Evolutionary conservation across 1,140 invertebrate species (phyloP).

Genomic region (Drosophila pseudoananassae): DNA sequence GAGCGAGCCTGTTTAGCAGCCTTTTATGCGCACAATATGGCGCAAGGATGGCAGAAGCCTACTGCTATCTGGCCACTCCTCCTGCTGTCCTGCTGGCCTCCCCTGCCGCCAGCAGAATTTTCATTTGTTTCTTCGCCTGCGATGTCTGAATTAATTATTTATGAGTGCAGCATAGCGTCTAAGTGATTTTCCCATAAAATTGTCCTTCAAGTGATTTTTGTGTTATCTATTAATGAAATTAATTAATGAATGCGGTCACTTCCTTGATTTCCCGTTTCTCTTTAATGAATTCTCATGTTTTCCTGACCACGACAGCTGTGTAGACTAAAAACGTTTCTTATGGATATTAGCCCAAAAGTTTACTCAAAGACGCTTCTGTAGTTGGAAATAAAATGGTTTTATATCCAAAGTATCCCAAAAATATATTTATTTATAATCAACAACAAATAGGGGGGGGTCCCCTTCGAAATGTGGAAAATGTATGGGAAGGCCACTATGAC

Average conservation of each 20-base stretch:
- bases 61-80: slow-evolving; percentile 16
- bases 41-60: slow-evolving; percentile 36
- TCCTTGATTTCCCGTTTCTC: not conserved
- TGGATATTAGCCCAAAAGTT: not conserved
- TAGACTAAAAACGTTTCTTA: too few relatives aligned
- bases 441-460: too few relatives aligned
- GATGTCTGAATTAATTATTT: slow-evolving; percentile 78
- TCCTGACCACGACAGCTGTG: not conserved
- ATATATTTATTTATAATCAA: too few relatives aligned
- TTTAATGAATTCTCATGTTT: not conserved
- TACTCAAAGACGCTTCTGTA: too few relatives aligned
- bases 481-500: too few relatives aligned
- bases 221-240: slow-evolving; percentile 69
- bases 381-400: too few relatives aligned
- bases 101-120: slow-evolving; percentile 35
- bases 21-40: slow-evolving; percentile 77
- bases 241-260: slow-evolving; percentile 46
- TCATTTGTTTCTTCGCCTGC: slow-evolving; percentile 56
- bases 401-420: too few relatives aligned
- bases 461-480: too few relatives aligned
- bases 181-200: slow-evolving; percentile 66
- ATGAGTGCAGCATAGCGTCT: slow-evolving; percentile 68
- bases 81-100: not conserved
- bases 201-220: slow-evolving; percentile 46
- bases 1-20: slow-evolving; percentile 71